Evolutionary conservation across 1,140 invertebrate species (phyloP), one percentile per base, ranked within the genome.

Genomic region (Drosophila jambulina): DNA sequence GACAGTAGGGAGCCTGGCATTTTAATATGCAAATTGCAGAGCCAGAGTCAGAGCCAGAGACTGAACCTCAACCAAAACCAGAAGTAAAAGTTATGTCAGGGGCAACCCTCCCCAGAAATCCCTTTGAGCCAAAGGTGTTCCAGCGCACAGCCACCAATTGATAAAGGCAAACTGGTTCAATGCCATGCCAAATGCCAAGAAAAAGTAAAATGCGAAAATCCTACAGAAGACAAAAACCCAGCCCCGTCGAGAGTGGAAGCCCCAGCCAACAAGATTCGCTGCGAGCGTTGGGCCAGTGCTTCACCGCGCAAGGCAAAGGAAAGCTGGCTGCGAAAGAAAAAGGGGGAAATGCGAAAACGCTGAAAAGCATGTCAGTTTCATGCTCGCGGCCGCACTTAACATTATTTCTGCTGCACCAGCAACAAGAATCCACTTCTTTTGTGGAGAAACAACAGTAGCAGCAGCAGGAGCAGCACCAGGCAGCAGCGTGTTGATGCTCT

Each of bases 311-410:
- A 60, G 45, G 68, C 56, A 51, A 77, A 75, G 57, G 75, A 72
- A 75, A 75, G 53, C 74, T 74, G 72, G 74, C 63, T 54, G 70
- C 34, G 59, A 72, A 62, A 69, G 32, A 49, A 29, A 36, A 29
- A 19, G 34, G 27, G 46, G 65, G 21, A 78, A 72, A 72, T 56
- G 60, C 32, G 67, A 78, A 80, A 74, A 74, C 29, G 70, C 63
- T 77, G 67, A 88, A 84, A 90, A 88, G 78, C 85, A 88, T 88
- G 87, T 84, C 87, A 91, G 80, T 87, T 88, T 82, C 78, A 82
- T 75, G 87, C 87, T 87, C 53, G 80, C 80, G 87, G 87, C 87
- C 78, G 75, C 87, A 91, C 87, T 91, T 91, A 91, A 91, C 87
- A 91, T 91, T 91, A 91, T 91, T 91, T 91, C 54, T 77, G 80